Evolutionary conservation across 2,888 invertebrate genomes (phyloP).

Genomic region (Stenodema calcarata): DNA sequence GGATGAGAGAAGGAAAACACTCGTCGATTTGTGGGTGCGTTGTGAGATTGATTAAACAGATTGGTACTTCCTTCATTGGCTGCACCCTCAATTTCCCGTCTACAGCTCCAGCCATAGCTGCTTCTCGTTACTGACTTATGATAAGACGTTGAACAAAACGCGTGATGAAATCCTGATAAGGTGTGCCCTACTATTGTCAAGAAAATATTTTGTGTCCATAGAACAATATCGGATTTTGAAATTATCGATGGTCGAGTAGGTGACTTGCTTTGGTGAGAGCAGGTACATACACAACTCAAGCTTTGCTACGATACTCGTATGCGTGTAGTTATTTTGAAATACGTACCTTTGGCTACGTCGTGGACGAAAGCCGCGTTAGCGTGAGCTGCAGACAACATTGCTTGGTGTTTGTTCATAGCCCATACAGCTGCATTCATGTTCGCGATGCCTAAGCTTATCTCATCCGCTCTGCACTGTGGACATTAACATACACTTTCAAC

Average conservation of each 20-base stretch:
- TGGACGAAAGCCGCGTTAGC: conserved; percentile 24
- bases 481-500: background rate
- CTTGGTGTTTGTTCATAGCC: conserved; percentile 28
- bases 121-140: no score
- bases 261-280: no score
- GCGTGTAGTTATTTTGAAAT: background rate
- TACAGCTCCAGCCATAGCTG: no score
- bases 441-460: conserved; percentile 18
- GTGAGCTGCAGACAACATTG: conserved; percentile 25
- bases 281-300: background rate
- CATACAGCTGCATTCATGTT: conserved; percentile 19
- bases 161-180: no score
- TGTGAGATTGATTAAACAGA: background rate
- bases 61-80: background rate
- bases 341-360: conserved; percentile 22
- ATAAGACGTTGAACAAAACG: no score
- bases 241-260: no score
- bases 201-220: no score
- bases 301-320: background rate
- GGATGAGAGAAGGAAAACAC: background rate
- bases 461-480: conserved; percentile 4
- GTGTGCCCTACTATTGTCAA: no score
- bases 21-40: background rate
- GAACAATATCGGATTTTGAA: no score
- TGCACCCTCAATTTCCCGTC: background rate